phyloP scores from a whole-genome alignment of 2,888 invertebrate genomes.

The Chirona hameri region DNA sequence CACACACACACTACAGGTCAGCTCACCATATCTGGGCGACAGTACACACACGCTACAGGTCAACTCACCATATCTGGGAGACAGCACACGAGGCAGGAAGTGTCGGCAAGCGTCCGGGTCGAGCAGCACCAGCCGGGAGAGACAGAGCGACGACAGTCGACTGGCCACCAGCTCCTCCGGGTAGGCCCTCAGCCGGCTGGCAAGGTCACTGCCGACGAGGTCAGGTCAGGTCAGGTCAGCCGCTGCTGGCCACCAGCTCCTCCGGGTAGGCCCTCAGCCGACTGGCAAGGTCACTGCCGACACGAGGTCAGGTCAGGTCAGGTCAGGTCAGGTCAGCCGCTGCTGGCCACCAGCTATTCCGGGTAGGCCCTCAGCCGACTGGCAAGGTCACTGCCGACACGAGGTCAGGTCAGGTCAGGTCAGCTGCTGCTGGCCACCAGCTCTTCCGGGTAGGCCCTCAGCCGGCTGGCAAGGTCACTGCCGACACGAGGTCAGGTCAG shows the following conservation, averaged over 20 bases:
- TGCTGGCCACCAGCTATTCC: conserved; percentile 73
- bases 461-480: conserved; percentile 60
- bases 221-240: conserved; percentile 57
- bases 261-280: conserved; percentile 71
- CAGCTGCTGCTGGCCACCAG: conserved; percentile 76
- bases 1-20: no score
- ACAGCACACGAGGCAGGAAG: conserved; percentile 66
- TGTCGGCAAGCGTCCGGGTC: conserved; percentile 72
- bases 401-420: no score
- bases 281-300: conserved; percentile 58
- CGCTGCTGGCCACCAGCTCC: conserved; percentile 75
- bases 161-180: conserved; percentile 77
- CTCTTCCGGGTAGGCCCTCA: conserved; percentile 70
- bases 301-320: conserved; percentile 3
- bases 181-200: conserved; percentile 64
- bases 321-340: conserved; percentile 75
- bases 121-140: conserved; percentile 79
- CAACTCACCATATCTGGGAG: conserved; percentile 65
- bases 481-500: no score
- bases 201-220: conserved; percentile 54
- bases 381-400: conserved; percentile 56
- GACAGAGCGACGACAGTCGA: conserved; percentile 68
- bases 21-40: background rate
- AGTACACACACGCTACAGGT: no score
- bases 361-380: conserved; percentile 67